Conservation (phyloP, 1,140 invertebrate species). For the Paraescarpia echinospica region DNA sequence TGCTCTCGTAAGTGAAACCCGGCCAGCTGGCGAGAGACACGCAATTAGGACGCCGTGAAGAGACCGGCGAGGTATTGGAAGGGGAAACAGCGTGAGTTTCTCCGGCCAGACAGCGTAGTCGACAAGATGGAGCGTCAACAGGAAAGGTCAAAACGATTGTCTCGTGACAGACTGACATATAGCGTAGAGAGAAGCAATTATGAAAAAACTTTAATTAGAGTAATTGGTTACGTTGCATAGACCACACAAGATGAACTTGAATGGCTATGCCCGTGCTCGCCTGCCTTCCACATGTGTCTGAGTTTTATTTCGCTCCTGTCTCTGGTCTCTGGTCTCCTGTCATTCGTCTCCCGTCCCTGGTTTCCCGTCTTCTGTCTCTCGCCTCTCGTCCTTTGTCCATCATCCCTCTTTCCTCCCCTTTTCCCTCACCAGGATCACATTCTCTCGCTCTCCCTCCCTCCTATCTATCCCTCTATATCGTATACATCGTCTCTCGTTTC, state of each 20-base stretch:
- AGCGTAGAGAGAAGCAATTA: neutral
- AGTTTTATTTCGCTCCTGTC: neutral
- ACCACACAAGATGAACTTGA: neutral
- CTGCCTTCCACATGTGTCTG: neutral
- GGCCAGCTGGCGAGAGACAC: too few relatives aligned
- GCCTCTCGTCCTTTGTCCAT: neutral
- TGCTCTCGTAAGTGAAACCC: neutral
- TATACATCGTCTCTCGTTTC: neutral
- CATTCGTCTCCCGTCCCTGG: neutral
- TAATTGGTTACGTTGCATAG: neutral
- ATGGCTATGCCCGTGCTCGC: neutral
- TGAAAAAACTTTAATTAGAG: neutral
- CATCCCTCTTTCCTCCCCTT: neutral
- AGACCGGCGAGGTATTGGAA: neutral
- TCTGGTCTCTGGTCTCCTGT: conserved; percentile 2
- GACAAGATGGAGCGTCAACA: neutral
- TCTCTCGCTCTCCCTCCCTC: neutral
- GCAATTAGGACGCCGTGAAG: too few relatives aligned
- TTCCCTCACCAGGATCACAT: neutral
- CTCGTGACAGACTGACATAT: neutral
- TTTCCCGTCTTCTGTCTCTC: neutral
- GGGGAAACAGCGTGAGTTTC: too few relatives aligned
- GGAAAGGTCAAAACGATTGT: neutral
- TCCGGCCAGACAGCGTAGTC: too few relatives aligned
- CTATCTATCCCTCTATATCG: conserved; percentile 1